Evolutionary conservation across 2,888 invertebrate species (phyloP).

Genomic region (Gortyna flavago): DNA sequence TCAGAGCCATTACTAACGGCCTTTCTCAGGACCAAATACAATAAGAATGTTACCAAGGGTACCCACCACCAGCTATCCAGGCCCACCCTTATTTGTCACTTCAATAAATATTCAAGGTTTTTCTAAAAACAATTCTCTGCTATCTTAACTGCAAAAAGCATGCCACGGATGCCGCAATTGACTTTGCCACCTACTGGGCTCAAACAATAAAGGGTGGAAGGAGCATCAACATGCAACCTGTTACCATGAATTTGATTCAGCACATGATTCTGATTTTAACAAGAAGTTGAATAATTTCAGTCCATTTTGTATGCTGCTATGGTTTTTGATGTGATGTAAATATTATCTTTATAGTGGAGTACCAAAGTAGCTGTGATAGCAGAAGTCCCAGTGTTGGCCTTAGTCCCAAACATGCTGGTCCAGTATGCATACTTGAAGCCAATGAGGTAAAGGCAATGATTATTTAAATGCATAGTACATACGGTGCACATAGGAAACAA

Average conservation of each 20-base stretch:
- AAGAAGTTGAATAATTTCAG: neutral
- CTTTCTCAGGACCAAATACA: neutral
- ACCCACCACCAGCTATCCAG: neutral
- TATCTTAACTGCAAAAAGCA: neutral
- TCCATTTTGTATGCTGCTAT: too few species aligned
- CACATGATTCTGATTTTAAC: neutral
- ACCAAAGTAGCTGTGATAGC: constrained; percentile 94
- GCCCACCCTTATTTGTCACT: neutral
- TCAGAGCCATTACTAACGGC: neutral
- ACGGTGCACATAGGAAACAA: neutral
- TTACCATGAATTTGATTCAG: too few species aligned
- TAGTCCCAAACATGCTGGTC: constrained; percentile 94
- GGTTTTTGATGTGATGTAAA: neutral
- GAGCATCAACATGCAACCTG: too few species aligned
- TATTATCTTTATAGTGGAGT: constrained; percentile 92
- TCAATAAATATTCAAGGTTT: neutral
- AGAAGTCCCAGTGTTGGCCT: constrained; percentile 93
- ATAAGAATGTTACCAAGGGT: neutral
- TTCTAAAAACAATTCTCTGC: neutral
- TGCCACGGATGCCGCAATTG: neutral
- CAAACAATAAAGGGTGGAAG: neutral
- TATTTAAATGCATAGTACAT: neutral
- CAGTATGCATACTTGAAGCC: constrained; percentile 94
- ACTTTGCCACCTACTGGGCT: neutral
- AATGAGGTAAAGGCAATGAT: constrained; percentile 90